Evolutionary conservation across 2,113 vertebrate genomes (phyloP).

Genomic region (Ailurus styani): DNA sequence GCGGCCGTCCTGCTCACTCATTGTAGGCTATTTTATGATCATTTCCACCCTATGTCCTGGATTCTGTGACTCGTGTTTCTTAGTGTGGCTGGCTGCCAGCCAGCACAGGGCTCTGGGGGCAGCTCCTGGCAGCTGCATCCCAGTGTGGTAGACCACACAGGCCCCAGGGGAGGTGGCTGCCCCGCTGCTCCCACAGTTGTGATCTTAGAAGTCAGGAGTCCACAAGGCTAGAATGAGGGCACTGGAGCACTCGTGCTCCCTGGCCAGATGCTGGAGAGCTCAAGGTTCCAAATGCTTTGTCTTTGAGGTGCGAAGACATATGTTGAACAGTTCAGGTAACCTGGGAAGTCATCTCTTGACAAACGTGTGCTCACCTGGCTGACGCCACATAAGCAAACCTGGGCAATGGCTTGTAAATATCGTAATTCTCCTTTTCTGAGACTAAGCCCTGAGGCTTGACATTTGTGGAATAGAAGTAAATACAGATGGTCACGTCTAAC

Average conservation of each 20-base stretch:
- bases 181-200: conserved; percentile 21
- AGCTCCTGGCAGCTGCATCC: conserved; percentile 29
- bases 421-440: neutral
- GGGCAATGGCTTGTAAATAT: neutral
- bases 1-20: neutral
- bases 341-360: neutral
- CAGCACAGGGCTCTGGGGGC: neutral
- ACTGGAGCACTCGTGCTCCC: neutral
- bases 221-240: neutral
- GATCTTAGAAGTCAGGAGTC: neutral
- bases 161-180: neutral
- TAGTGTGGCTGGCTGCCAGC: neutral
- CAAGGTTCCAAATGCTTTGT: neutral
- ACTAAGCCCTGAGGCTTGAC: neutral
- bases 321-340: neutral
- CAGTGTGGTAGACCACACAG: neutral
- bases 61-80: neutral
- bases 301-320: neutral
- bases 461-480: neutral
- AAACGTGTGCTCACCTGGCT: neutral
- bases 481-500: neutral
- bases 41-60: neutral
- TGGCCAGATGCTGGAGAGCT: neutral
- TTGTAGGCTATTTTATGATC: neutral
- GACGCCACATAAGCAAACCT: neutral